These are phyloP conservation scores for Chrysocyon brachyurus DNA, from an alignment of 2,797 vertebrate species.

Conservation along the genomic window DNA sequence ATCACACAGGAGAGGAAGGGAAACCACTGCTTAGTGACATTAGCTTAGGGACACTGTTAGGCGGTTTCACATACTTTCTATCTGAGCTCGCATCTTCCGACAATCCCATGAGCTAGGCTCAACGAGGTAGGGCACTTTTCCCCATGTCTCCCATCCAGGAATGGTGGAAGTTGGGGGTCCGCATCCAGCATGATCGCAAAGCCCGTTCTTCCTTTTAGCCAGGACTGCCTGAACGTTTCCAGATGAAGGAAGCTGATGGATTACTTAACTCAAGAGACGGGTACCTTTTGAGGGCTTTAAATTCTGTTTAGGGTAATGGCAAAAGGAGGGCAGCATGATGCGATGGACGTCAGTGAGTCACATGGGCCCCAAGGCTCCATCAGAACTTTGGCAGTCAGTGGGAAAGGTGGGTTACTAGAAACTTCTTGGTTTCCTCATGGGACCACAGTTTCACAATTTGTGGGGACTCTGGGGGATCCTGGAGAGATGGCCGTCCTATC, in stretches of 20 bases:
- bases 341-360: neutral
- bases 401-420: neutral
- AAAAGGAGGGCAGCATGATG: neutral
- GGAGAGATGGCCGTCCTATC: neutral
- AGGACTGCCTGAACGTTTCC: neutral
- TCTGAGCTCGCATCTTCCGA: neutral
- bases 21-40: neutral
- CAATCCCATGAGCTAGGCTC: neutral
- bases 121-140: neutral
- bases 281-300: neutral
- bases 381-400: constrained; percentile 2
- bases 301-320: neutral
- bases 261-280: neutral
- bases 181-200: neutral
- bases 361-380: neutral
- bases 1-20: neutral
- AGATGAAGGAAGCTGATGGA: neutral
- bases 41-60: neutral
- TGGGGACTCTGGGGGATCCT: neutral
- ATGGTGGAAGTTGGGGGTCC: neutral
- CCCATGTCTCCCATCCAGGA: neutral
- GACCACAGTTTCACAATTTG: neutral
- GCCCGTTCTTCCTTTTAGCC: neutral
- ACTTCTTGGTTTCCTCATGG: neutral
- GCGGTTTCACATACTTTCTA: neutral